Evolutionary conservation across 2,888 invertebrate species (phyloP).

Genomic region (Teleogryllus oceanicus): DNA sequence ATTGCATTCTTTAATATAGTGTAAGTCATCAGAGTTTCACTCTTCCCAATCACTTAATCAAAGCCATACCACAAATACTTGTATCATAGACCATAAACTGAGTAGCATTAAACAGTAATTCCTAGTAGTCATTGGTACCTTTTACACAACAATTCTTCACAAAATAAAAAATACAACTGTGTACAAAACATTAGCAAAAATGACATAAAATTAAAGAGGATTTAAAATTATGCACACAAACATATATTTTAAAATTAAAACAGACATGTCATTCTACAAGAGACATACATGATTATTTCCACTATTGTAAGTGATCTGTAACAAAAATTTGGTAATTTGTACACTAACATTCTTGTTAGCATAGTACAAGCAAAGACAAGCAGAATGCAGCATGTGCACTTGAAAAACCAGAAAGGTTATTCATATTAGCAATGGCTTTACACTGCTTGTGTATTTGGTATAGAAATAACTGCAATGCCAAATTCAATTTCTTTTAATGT

Average conservation of each 20-base stretch:
- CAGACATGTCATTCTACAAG: not conserved
- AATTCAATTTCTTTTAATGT: not conserved
- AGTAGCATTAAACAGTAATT: not conserved
- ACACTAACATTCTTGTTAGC: no score
- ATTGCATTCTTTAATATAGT: not conserved
- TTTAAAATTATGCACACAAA: not conserved
- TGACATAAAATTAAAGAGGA: not conserved
- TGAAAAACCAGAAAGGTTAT: no score
- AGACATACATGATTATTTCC: not conserved
- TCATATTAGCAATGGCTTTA: no score
- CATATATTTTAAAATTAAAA: no score
- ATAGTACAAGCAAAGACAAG: no score
- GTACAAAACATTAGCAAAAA: not conserved
- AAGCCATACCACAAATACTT: not conserved
- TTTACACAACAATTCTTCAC: not conserved
- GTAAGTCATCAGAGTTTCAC: not conserved
- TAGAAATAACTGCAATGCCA: conserved; percentile 1
- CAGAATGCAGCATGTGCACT: no score
- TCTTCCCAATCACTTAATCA: not conserved
- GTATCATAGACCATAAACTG: not conserved
- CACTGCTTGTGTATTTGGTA: no score
- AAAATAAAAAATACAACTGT: not conserved
- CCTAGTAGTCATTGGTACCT: not conserved
- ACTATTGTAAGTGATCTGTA: not conserved
- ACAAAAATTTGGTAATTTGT: not conserved